These are phyloP conservation scores for Sycophaga agraensis DNA, from an alignment of 1,140 invertebrate genomes.

Conservation along the genomic window DNA sequence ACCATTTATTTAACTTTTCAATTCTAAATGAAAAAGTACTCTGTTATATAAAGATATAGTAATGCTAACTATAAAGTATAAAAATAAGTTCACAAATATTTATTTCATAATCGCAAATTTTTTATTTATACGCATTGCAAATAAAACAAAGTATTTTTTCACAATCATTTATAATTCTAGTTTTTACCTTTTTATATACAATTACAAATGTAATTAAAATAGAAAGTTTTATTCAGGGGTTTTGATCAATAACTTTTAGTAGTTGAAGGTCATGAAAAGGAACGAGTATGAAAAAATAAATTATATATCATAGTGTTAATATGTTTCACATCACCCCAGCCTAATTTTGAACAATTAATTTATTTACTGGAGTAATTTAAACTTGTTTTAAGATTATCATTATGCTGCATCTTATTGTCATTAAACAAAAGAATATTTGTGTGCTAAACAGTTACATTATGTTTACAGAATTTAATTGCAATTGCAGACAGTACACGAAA, in stretches of 20 bases:
- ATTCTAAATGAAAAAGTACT: constrained; percentile 13
- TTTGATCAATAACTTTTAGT: constrained; percentile 7
- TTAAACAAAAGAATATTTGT: too few relatives aligned
- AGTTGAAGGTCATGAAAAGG: too few relatives aligned
- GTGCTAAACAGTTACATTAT: too few relatives aligned
- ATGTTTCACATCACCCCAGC: too few relatives aligned
- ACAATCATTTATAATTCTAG: constrained; percentile 24
- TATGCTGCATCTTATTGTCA: too few relatives aligned
- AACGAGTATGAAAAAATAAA: too few relatives aligned
- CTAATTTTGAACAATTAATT: too few relatives aligned
- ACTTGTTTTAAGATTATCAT: too few relatives aligned
- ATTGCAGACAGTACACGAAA: too few relatives aligned
- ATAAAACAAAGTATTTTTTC: constrained; percentile 26
- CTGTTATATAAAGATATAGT: neutral
- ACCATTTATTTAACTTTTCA: constrained; percentile 9
- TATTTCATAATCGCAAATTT: constrained; percentile 14
- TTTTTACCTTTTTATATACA: constrained; percentile 25
- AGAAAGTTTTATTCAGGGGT: constrained; percentile 6
- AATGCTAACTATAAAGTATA: neutral
- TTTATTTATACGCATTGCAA: constrained; percentile 12
- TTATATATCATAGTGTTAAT: too few relatives aligned
- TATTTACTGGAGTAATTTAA: too few relatives aligned
- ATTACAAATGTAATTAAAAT: constrained; percentile 5
- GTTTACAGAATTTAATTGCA: too few relatives aligned
- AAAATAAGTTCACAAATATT: constrained; percentile 1